Base-by-base conservation (phyloP, 2,888 invertebrate genomes). In the Meganola albula region DNA sequence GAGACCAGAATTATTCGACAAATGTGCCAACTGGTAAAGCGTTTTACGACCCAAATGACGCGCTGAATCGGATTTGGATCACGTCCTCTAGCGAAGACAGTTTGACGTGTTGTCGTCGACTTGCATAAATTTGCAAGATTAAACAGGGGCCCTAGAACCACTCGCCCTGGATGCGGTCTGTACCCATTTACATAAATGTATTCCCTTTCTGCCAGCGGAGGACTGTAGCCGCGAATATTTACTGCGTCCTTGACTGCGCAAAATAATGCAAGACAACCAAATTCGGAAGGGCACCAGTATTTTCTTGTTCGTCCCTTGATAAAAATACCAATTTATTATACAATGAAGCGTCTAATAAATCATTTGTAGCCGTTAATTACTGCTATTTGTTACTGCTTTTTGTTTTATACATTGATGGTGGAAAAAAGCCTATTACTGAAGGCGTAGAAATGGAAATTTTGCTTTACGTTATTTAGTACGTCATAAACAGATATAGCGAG, bases 41-140 rank as follows among this genome's bases (percentile, higher is more conserved):
- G 78, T 79, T 82, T 82, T 82, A 83, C 74, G 64, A 68, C 69
- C 64, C 63, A 68, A 76, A 77, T 73, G 78, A 74, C 71, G 74
- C 73, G 58, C 59, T 46, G 70, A 80, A 82, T 80, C 70, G 78
- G 74, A 83, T 83, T 82, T 79, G 73, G 77, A 83, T 83, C 80
- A 79, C 80, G 77, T 80, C 63, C 67, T 72, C 66, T 54, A 63
- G 67, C 60, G 70, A 73, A 80, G 78, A 74, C 78, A 78, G 79
- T 76, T 76, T 80, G 82, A 79, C 77, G 74, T 76, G 78, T 71
- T 74, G 78, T 70, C 74, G 70, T 65, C 73, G 74, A 71, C 74
- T 84, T 78, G 83, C 83, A 84, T 84, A 84, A 78, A 83, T 84
- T 84, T 83, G 77, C 83, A 82, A 79, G 76, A 78, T 76, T 79